Evolutionary conservation across 1,140 invertebrate species (phyloP).

Genomic region (Oedothorax gibbosus): DNA sequence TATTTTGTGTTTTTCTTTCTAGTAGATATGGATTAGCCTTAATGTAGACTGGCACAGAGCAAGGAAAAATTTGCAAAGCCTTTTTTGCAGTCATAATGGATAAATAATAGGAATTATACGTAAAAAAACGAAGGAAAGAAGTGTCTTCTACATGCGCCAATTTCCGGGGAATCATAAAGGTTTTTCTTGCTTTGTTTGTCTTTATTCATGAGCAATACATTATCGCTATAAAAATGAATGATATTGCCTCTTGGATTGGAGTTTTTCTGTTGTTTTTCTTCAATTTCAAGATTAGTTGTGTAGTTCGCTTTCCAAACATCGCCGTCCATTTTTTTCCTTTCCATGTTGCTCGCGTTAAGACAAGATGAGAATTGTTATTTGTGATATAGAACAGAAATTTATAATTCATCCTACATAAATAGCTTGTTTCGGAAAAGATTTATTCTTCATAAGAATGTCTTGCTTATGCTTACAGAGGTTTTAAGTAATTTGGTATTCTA

Average conservation of each 20-base stretch:
- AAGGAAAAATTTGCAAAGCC: slow-evolving; percentile 32
- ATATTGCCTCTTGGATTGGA: slow-evolving; percentile 32
- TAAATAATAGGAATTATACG: slow-evolving; percentile 40
- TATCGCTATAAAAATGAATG: slow-evolving; percentile 51
- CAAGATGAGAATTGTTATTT: slow-evolving; percentile 40
- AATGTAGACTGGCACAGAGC: slow-evolving; percentile 36
- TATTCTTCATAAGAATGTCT: slow-evolving; percentile 17
- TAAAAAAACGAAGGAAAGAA: slow-evolving; percentile 29
- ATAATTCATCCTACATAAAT: slow-evolving; percentile 38
- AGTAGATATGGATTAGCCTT: slow-evolving; percentile 30
- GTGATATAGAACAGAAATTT: slow-evolving; percentile 34
- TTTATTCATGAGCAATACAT: slow-evolving; percentile 49
- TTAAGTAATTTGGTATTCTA: slow-evolving; percentile 30
- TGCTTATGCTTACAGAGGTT: slow-evolving; percentile 29
- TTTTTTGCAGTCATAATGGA: slow-evolving; percentile 38
- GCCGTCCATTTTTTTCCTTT: slow-evolving; percentile 1
- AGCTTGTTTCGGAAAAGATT: slow-evolving; percentile 19
- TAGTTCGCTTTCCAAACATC: slow-evolving; percentile 21
- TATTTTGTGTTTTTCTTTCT: slow-evolving; percentile 16
- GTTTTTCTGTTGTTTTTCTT: slow-evolving; percentile 24
- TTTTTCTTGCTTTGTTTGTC: slow-evolving; percentile 33
- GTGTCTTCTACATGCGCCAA: slow-evolving; percentile 35
- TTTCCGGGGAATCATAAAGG: slow-evolving; percentile 39
- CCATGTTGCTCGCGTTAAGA: slow-evolving; percentile 16
- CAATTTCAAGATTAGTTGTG: slow-evolving; percentile 41